These are phyloP conservation scores for Chlamydotis undulata DNA, from an alignment of 2,113 vertebrate genomes.

Conservation along the genomic window DNA sequence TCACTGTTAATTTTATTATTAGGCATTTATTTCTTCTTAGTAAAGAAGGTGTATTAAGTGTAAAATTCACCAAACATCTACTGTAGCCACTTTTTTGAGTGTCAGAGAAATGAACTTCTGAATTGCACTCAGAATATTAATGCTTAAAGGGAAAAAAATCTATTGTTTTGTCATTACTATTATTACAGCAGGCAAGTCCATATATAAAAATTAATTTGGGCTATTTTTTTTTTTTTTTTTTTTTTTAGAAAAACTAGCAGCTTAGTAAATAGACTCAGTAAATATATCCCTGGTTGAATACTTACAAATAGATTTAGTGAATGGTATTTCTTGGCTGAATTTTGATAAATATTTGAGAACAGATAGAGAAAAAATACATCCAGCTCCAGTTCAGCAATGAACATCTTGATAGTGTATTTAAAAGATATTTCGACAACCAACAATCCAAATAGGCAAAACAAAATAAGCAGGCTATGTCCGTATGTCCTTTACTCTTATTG, in stretches of 20 bases:
- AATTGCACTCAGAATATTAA: neutral
- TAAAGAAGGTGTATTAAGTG: neutral
- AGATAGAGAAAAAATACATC: neutral
- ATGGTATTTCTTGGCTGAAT: neutral
- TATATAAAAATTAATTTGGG: neutral
- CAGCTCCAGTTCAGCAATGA: neutral
- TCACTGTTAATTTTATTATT: neutral
- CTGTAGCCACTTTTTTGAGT: neutral
- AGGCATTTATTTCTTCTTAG: neutral
- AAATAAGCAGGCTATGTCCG: neutral
- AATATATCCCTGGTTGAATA: neutral
- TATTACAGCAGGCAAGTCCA: neutral
- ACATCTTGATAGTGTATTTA: neutral
- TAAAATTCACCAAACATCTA: neutral
- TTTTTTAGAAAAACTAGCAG: neutral
- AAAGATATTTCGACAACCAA: neutral
- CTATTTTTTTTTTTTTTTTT: neutral
- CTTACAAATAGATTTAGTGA: neutral
- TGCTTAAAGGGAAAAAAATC: neutral
- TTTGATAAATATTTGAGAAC: neutral
- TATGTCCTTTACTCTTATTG: neutral
- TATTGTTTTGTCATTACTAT: neutral
- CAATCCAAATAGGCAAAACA: rapidly evolving
- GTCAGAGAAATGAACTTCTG: neutral
- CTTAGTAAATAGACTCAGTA: neutral